These are phyloP conservation scores for Varecia variegata DNA, from an alignment of 2,797 vertebrate species.

Conservation along the genomic window DNA sequence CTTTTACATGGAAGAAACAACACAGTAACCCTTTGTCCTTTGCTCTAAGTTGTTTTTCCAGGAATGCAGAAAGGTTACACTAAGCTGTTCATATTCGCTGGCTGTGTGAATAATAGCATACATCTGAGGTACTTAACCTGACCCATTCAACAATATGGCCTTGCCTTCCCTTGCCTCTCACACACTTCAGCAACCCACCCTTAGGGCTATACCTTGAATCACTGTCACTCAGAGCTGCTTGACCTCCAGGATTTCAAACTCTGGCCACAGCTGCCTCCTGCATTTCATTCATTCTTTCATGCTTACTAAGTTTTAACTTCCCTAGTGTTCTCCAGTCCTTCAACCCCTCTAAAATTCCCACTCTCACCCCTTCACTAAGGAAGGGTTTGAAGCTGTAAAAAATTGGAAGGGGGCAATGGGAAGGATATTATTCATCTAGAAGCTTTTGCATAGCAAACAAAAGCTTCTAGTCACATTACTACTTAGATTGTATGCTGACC, in stretches of 20 bases:
- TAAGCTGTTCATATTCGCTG: background rate
- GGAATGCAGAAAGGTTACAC: conserved; percentile 38
- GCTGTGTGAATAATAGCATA: background rate
- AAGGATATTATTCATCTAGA: background rate
- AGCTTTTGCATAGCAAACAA: background rate
- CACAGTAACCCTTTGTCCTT: conserved; percentile 71
- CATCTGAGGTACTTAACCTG: background rate
- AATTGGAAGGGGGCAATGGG: background rate
- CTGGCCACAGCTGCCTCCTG: background rate
- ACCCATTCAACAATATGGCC: background rate
- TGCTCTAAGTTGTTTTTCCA: conserved; percentile 56
- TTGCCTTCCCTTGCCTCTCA: background rate
- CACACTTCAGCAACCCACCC: background rate
- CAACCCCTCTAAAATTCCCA: background rate
- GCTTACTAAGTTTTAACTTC: background rate
- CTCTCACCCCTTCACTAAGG: background rate
- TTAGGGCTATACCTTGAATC: background rate
- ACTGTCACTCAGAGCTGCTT: background rate
- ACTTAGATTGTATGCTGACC: background rate
- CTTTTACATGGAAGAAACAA: conserved; percentile 52
- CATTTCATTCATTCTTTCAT: background rate
- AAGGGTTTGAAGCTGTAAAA: background rate
- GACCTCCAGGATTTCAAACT: background rate
- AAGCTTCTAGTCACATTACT: conserved; percentile 3
- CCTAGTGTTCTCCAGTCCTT: background rate